Evolutionary conservation across 2,113 vertebrate genomes (phyloP).

Genomic region (Hipposideros armiger): DNA sequence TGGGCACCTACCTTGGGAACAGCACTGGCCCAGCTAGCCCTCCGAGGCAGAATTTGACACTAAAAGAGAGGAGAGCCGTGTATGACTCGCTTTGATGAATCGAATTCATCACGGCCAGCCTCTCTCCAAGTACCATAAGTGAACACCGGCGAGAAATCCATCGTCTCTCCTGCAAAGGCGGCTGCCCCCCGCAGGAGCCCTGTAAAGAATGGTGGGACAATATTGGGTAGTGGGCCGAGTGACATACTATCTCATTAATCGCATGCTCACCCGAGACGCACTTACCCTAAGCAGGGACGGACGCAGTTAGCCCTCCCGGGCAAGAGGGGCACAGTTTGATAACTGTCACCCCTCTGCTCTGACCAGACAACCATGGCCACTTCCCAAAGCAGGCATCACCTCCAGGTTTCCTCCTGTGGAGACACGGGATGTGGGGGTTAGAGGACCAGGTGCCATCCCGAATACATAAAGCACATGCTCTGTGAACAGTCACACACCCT

Average conservation of each 20-base stretch:
- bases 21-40: background rate
- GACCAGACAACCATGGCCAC: rapidly evolving
- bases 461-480: rapidly evolving
- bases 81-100: conserved; percentile 77
- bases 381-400: background rate
- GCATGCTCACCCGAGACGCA: conserved; percentile 80
- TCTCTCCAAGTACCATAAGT: conserved; percentile 73
- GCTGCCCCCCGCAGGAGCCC: background rate
- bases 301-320: background rate
- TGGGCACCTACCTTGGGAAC: conserved; percentile 53
- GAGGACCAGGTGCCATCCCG: rapidly evolving
- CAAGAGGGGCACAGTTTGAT: background rate
- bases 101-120: conserved; percentile 78
- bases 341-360: background rate
- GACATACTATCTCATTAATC: conserved; percentile 61
- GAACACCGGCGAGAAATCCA: background rate
- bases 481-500: background rate
- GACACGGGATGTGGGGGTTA: background rate
- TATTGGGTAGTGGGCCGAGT: conserved; percentile 82
- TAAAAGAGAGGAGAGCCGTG: conserved; percentile 77
- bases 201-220: conserved; percentile 36
- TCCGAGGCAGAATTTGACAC: conserved; percentile 68
- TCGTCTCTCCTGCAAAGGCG: background rate
- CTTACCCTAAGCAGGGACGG: conserved; percentile 57
- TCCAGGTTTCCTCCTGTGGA: background rate